A percentile compares a stretch with the other conserved stretches of the same genome.
These are phyloP conservation scores for Periophthalmus modestus DNA, from an alignment of 2,113 vertebrate genomes.

Conservation along the genomic window DNA sequence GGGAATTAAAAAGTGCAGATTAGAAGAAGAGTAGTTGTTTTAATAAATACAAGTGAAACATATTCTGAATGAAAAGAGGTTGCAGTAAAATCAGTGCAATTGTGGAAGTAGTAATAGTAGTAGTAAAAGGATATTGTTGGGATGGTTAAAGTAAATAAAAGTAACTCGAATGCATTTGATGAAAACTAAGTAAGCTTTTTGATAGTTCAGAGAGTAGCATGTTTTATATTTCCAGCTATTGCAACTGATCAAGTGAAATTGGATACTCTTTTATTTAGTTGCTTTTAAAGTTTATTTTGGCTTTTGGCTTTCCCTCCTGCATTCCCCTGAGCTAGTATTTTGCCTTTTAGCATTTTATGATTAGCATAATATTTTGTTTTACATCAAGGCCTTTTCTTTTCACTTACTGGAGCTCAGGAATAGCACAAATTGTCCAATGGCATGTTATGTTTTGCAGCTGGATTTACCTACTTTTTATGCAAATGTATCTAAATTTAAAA, in stretches of 20 bases:
- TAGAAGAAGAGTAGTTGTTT: not conserved
- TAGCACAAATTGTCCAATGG: slow-evolving; percentile 12
- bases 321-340: not conserved
- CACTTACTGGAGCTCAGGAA: not conserved
- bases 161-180: not conserved
- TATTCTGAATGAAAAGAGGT: not conserved
- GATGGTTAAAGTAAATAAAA: not conserved
- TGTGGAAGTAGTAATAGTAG: not conserved
- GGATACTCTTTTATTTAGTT: not conserved
- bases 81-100: not conserved
- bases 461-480: slow-evolving; percentile 23
- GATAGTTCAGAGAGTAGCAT: not conserved
- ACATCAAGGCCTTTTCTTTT: not conserved
- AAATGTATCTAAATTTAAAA: slow-evolving; percentile 20
- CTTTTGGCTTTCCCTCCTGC: slow-evolving; percentile 2
- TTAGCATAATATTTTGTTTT: not conserved
- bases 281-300: not conserved
- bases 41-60: not conserved
- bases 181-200: not conserved
- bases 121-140: not conserved
- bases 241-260: not conserved
- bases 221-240: not conserved
- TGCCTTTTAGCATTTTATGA: not conserved
- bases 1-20: not conserved
- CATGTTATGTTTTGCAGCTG: slow-evolving; percentile 15